Percentiles rank a stretch among this genome's conserved stretches.
Evolutionary conservation across 1,140 invertebrate genomes (phyloP).

Genomic region (Drosophila ironensis): DNA sequence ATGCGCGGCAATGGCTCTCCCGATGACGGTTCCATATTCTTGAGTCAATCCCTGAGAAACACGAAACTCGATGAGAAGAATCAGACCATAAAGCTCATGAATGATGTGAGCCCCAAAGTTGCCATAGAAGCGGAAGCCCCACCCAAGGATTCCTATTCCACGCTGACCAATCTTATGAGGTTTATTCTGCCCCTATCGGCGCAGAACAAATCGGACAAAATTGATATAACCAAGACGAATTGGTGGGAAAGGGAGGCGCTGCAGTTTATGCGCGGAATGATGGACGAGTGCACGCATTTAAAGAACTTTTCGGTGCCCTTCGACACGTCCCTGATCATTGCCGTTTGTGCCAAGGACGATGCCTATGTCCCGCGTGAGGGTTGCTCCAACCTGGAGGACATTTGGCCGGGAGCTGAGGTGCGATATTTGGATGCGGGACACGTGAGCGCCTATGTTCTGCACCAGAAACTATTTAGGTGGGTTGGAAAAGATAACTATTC

Average conservation of each 20-base stretch:
- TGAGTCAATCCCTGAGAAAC: constrained; percentile 39
- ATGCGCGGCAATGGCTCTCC: constrained; percentile 6
- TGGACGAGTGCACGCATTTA: constrained; percentile 99
- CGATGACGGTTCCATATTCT: constrained; percentile 48
- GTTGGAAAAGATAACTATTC: not conserved
- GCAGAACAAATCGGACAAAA: constrained; percentile 51
- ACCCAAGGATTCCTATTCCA: constrained; percentile 18
- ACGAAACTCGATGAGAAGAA: constrained; percentile 26
- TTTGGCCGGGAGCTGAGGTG: constrained; percentile 96
- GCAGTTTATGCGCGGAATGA: constrained; percentile 98
- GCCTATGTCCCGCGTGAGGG: constrained; percentile 95
- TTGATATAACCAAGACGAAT: constrained; percentile 84
- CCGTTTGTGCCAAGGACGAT: constrained; percentile 93
- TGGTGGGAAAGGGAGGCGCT: constrained; percentile 89
- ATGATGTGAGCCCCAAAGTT: constrained; percentile 16
- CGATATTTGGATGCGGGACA: constrained; percentile 95
- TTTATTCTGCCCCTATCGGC: constrained; percentile 58
- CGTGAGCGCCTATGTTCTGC: constrained; percentile 93
- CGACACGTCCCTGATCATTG: constrained; percentile 93
- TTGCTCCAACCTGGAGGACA: constrained; percentile 90
- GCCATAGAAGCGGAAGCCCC: constrained; percentile 1
- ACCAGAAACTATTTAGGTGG: constrained; percentile 93
- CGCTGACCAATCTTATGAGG: constrained; percentile 76
- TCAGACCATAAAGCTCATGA: constrained; percentile 35
- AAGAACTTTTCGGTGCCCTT: constrained; percentile 94